Evolutionary conservation across 37 sponge, comb jelly and placozoan species (phyloP), one percentile per base, ranked within the genome.

Genomic region (Ephydatia muelleri): DNA sequence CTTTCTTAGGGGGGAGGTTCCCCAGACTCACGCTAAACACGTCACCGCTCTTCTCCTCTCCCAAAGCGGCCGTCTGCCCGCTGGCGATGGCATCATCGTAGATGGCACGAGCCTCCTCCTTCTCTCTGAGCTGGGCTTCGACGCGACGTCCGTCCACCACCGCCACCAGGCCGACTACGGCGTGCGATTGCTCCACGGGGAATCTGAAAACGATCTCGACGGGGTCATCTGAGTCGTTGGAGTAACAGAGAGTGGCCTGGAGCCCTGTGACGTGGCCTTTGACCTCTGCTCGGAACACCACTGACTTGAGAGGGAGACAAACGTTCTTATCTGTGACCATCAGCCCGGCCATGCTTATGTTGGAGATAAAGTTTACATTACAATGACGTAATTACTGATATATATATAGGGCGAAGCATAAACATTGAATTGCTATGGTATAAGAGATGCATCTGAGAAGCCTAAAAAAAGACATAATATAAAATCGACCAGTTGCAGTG

Each of bases 71-170:
- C 34, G 89, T 84, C 38, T 66, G 66, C 4, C 89, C 93, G 79
- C 89, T 86, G 57, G 83, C 78, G 11, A 93, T 83, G 1, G 90
- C 93, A 35, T 93, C 87, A 33, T 89, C 89, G 67, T 89, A 93
- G 49, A 38, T 74, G 27, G 74, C 78, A 67, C 76, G 76, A 5
- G 89, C 93, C 57, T 89, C 82, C 48, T 81, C 84, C 47, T 89
- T 89, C 78, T 93, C 93, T 36, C 85, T 79, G 30, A 93, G 68
- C 40, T 87, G 81, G 11, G 85, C 93, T 38, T 40, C 43, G 74
- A 92, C 70, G 69, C 32, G 75, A 11, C 83, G 72, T 4, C 87
- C 93, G 43, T 88, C 89, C 75, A 92, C 86, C 37, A 86, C 87
- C 22, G 91, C 86, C 23, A 38, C 64, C 65, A 92, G 86, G 5